phyloP scores from a whole-genome alignment of 2,888 invertebrate genomes.

The Dolichopus griseipennis region DNA sequence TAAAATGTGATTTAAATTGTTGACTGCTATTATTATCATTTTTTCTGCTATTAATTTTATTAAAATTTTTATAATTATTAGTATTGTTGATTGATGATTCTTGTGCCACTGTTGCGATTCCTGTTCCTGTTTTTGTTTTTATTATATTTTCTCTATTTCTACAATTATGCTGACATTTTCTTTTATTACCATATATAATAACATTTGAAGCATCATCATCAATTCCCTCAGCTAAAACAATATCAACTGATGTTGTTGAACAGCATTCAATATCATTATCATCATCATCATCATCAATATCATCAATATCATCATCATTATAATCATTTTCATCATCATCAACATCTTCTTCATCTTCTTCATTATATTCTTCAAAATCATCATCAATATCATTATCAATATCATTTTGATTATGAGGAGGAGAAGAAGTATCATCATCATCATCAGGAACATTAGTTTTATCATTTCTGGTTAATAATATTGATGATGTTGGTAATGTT shows the following conservation, averaged over 20 bases:
- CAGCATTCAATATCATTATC: neutral
- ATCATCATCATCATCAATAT: neutral
- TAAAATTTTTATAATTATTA: neutral
- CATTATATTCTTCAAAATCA: neutral
- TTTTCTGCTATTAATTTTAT: no score
- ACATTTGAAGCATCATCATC: neutral
- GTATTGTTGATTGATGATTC: no score
- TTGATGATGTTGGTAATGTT: neutral
- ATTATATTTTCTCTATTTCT: neutral
- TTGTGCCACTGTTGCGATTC: no score
- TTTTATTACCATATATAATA: neutral
- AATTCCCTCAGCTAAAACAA: constrained; percentile 1
- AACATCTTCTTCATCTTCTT: neutral
- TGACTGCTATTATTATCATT: neutral
- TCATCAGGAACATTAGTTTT: neutral
- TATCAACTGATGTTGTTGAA: neutral
- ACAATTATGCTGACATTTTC: neutral
- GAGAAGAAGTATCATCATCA: no score
- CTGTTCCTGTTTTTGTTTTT: neutral
- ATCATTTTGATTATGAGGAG: neutral
- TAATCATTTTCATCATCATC: neutral
- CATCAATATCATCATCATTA: neutral
- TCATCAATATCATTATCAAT: neutral
- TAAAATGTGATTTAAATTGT: neutral
- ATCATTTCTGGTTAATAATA: neutral